phyloP scores from a whole-genome alignment of 1,140 invertebrate species.

The Amyelois transitella region DNA sequence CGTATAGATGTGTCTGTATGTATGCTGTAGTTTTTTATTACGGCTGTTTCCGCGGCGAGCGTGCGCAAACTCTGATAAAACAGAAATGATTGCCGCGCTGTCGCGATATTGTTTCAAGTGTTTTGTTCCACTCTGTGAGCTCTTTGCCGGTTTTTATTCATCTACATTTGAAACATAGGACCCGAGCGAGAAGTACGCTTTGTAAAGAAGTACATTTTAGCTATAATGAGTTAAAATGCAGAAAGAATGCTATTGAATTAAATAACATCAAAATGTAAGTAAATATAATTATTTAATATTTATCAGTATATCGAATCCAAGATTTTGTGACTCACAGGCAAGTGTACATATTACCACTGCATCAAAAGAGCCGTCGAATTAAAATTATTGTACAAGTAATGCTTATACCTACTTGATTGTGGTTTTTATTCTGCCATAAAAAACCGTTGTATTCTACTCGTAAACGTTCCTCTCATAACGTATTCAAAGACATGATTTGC shows the following conservation, averaged over 20 bases:
- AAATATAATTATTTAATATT: too few relatives aligned
- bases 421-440: conserved; percentile 9
- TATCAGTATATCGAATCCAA: too few relatives aligned
- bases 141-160: conserved; percentile 44
- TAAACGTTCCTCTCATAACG: neutral
- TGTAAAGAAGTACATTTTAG: too few relatives aligned
- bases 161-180: conserved; percentile 39
- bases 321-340: too few relatives aligned
- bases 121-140: conserved; percentile 50
- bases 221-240: too few relatives aligned
- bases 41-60: conserved; percentile 56
- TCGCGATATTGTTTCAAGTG: conserved; percentile 66
- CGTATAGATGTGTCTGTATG: neutral
- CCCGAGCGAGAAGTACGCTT: conserved; percentile 25
- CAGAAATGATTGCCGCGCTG: conserved; percentile 67
- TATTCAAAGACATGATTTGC: conserved; percentile 4
- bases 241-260: too few relatives aligned
- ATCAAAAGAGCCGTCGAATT: too few relatives aligned
- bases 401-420: neutral
- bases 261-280: too few relatives aligned
- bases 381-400: too few relatives aligned
- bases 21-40: conserved; percentile 65
- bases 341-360: too few relatives aligned
- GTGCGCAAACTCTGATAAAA: conserved; percentile 69
- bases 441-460: conserved; percentile 1